phyloP scores from a whole-genome alignment of 2,113 vertebrate genomes.

The Paedocypris sp. region DNA sequence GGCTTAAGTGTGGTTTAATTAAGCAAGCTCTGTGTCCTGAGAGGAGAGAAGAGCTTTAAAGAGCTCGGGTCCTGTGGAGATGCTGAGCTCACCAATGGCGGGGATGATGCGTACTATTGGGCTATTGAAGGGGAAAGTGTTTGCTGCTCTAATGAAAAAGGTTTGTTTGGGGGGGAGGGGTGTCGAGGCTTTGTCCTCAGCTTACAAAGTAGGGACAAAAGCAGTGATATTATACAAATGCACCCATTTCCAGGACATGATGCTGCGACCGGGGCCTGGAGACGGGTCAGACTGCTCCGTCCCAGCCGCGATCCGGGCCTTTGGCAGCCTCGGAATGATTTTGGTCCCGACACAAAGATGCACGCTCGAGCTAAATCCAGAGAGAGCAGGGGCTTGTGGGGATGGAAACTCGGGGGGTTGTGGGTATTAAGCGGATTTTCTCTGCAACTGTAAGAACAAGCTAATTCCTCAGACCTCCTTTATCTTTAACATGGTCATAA shows the following conservation, averaged over 20 bases:
- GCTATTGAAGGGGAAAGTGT: constrained; percentile 51
- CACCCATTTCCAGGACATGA: constrained; percentile 56
- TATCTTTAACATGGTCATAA: constrained; percentile 58
- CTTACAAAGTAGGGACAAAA: constrained; percentile 56
- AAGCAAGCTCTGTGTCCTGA: constrained; percentile 62
- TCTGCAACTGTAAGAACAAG: constrained; percentile 36
- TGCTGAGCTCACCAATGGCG: constrained; percentile 23
- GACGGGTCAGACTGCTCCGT: constrained; percentile 29
- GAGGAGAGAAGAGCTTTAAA: constrained; percentile 49
- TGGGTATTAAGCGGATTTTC: constrained; percentile 34
- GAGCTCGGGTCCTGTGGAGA: constrained; percentile 26
- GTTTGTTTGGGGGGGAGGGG: constrained; percentile 50
- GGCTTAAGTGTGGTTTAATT: constrained; percentile 75
- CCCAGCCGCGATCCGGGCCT: too few species aligned
- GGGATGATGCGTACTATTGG: constrained; percentile 31
- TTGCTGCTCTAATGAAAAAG: constrained; percentile 67
- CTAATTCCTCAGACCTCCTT: constrained; percentile 60
- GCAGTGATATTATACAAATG: constrained; percentile 55
- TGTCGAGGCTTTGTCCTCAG: constrained; percentile 48
- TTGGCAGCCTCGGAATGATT: constrained; percentile 12
- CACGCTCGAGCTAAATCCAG: constrained; percentile 1
- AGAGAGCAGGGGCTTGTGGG: constrained; percentile 17
- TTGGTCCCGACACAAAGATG: background rate
- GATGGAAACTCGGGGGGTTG: constrained; percentile 22
- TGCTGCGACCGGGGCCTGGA: constrained; percentile 27